Base-by-base conservation (phyloP, 2,797 vertebrate species). In the Myotis myotis region DNA sequence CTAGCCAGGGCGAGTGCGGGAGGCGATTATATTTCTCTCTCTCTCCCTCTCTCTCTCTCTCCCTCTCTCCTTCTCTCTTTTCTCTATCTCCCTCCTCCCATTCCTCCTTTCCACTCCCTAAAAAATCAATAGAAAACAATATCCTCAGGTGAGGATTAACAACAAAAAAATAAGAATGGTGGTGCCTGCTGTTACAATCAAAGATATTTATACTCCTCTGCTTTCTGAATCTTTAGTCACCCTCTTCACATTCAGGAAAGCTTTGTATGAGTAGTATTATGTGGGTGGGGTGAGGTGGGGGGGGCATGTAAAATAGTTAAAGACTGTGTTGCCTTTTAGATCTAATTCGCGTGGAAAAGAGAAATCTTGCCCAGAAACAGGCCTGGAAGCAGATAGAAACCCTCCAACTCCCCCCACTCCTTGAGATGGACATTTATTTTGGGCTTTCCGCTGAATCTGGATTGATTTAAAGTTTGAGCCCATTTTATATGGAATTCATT, bases 401-500 rank as follows among this genome's bases (percentile, higher is more conserved):
- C 64, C 5, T 90, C 36, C 30, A 76, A n/a, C 25, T 68, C n/a
- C 8, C 53, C 38, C 16, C 30, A 17, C 60, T 51, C 28, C 49
- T 92, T 83, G 47, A 95, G 49, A 74, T 5, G 51, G 47, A 12
- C 75, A 81, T 95, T 89, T 36, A 71, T 71, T 85, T 78, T 9
- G 22, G 51, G 25, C 62, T 57, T 89, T 70, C 57, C 57, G 23
- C 6, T 66, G 76, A 25, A 25, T 87, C 51, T 36, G 36, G 15
- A 13, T 44, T 83, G 47, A 70, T 64, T 70, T 38, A 55, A 78
- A 88, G 30, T 66, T 66, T 76, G 80, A 75, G 57, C 28, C 25
- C 36, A 85, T 81, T 68, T 90, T 79, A 22, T 74, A 71, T 85
- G 62, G 47, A 83, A 62, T 87, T 95, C 76, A 75, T 49, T 19